Evolutionary conservation across 2,888 invertebrate species (phyloP).

Genomic region (Selenia dentaria): DNA sequence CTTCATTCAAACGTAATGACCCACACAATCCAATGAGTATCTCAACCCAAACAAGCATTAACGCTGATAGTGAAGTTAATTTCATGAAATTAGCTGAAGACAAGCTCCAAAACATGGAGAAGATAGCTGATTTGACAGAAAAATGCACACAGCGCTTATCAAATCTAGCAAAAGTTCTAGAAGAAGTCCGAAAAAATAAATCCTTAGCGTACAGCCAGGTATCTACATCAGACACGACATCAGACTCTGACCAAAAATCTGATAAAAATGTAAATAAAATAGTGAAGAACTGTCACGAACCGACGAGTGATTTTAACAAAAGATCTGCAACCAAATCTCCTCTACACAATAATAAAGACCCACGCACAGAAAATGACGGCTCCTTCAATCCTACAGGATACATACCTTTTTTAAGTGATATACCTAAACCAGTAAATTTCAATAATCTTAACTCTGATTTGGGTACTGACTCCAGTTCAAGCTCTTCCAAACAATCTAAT

Average conservation of each 20-base stretch:
- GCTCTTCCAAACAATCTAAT: slow-evolving; percentile 27
- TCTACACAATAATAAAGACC: slow-evolving; percentile 25
- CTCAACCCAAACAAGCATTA: slow-evolving; percentile 65
- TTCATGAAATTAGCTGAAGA: slow-evolving; percentile 69
- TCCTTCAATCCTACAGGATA: slow-evolving; percentile 38
- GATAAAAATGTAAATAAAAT: slow-evolving; percentile 42
- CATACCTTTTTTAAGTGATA: slow-evolving; percentile 56
- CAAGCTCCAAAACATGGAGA: slow-evolving; percentile 78
- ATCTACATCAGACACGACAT: slow-evolving; percentile 62
- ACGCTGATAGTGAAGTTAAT: slow-evolving; percentile 57
- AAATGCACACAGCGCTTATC: slow-evolving; percentile 76
- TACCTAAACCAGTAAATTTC: slow-evolving; percentile 58
- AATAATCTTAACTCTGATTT: slow-evolving; percentile 32
- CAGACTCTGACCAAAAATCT: slow-evolving; percentile 60
- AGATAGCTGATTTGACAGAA: slow-evolving; percentile 76
- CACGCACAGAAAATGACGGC: slow-evolving; percentile 22
- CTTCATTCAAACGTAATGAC: slow-evolving; percentile 29
- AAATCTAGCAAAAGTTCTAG: slow-evolving; percentile 73
- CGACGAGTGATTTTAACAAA: slow-evolving; percentile 27
- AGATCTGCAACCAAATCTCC: slow-evolving; percentile 31
- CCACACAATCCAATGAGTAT: slow-evolving; percentile 46
- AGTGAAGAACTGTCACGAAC: slow-evolving; percentile 18
- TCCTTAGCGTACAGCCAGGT: slow-evolving; percentile 68
- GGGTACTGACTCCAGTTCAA: slow-evolving; percentile 19
- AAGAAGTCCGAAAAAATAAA: slow-evolving; percentile 77